phyloP scores from a whole-genome alignment of 2,888 invertebrate genomes.

The Caenorhabditis becei region DNA sequence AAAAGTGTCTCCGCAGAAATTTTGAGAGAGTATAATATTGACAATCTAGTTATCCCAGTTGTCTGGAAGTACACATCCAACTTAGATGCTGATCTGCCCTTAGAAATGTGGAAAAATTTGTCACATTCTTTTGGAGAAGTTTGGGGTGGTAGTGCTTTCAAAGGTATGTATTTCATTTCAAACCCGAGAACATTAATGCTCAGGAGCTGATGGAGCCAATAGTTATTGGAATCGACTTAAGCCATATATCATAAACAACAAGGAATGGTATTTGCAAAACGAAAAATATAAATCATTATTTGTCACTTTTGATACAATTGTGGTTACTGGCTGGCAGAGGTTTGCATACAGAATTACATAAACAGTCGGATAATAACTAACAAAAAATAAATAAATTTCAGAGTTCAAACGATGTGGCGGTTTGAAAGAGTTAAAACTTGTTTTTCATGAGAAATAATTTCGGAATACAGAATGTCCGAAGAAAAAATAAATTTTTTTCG shows the following conservation, averaged over 20 bases:
- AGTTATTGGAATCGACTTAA: constrained; percentile 68
- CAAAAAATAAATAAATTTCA: no score
- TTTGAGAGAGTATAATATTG: constrained; percentile 66
- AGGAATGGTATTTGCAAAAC: constrained; percentile 69
- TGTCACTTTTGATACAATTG: constrained; percentile 65
- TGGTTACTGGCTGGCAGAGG: constrained; percentile 75
- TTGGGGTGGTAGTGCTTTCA: constrained; percentile 88
- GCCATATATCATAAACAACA: constrained; percentile 71
- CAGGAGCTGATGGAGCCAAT: constrained; percentile 71
- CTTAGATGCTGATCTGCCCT: constrained; percentile 68
- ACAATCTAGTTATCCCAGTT: constrained; percentile 68
- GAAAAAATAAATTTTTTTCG: no score
- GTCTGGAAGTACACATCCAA: constrained; percentile 73
- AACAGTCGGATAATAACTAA: no score
- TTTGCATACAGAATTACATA: constrained; percentile 10
- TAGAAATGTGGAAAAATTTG: constrained; percentile 71
- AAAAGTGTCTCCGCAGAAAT: constrained; percentile 57
- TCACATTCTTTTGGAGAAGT: constrained; percentile 85
- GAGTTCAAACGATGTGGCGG: no score
- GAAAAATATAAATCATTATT: constrained; percentile 66
- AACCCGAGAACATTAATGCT: background rate
- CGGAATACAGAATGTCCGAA: no score
- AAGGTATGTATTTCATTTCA: constrained; percentile 82
- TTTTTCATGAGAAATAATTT: no score
- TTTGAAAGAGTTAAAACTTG: no score